Base-by-base conservation (phyloP, 2,888 invertebrate species). In the Tipula vernalis region DNA sequence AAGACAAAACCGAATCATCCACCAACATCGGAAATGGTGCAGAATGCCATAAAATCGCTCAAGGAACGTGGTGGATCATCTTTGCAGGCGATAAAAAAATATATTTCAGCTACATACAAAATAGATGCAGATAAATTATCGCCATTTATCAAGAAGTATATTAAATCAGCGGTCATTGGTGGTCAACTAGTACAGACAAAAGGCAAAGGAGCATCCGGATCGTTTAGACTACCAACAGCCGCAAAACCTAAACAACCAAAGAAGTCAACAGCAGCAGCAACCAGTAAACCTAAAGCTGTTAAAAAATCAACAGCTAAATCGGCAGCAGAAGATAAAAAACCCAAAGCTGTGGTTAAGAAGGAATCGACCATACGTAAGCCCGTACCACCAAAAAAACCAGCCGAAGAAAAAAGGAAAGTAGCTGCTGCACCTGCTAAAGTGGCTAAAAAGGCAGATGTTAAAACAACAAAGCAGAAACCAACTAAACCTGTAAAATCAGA, bases 51-150 rank as follows among this genome's bases (percentile, higher is more conserved):
- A 86, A 91, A 90, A 87, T 90, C 91, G 87, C 89, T 94, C 86
- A 93, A 93, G 89, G 93, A 94, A 89, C 92, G 93, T 41, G 92
- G 92, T 86, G 95, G 95, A 41, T 94, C 94, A 0, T 94, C 94
- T 0, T 89, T 91, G 88, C 92, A 90, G 89, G 92, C 92, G 2
- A 89, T 89, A 6, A 95, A 94, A 89, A 95, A 95, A 89, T 95
- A 93, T 90, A 93, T 95, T 86, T 90, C 92, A 10, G 91, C 92
- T 36, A 93, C 92, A 87, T 94, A 94, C 92, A 93, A 93, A 87
- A 91, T 94, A 5, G 94, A 94, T 89, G 91, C 92, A 0, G 93
- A 93, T 87, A 94, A 94, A 89, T 89, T 93, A 85, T 92, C 93
- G 0, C 92, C 92, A 1, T 94, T 93, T 90, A 94, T 95, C 88